Conservation (phyloP, 2,113 vertebrate genomes). For the Rutilus rutilus region DNA sequence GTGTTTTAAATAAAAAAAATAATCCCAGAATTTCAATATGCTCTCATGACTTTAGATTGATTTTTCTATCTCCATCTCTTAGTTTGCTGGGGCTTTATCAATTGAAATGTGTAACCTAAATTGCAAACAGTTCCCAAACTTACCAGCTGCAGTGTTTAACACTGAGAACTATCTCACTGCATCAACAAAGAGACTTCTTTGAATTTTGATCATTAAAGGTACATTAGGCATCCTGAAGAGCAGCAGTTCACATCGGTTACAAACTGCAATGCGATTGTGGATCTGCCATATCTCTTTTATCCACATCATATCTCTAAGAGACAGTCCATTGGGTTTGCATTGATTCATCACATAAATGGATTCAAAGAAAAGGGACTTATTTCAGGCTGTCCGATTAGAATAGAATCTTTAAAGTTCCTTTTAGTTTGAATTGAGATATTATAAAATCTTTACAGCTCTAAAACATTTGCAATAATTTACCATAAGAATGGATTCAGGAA, state of each 20-base stretch:
- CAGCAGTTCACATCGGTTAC: constrained; percentile 19
- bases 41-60: constrained; percentile 14
- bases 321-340: constrained; percentile 1
- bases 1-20: not conserved
- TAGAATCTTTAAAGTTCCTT: not conserved
- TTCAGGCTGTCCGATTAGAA: not conserved
- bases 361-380: not conserved
- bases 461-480: not conserved
- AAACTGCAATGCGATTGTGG: not conserved
- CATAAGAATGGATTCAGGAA: not conserved
- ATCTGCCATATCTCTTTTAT: constrained; percentile 16
- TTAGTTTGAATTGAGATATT: not conserved
- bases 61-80: not conserved
- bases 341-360: constrained; percentile 11
- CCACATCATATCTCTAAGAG: not conserved
- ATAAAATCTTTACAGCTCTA: not conserved
- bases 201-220: constrained; percentile 8
- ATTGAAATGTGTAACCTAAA: not conserved
- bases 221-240: constrained; percentile 14
- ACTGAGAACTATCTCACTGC: not conserved
- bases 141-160: constrained; percentile 10
- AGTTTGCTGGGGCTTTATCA: constrained; percentile 46
- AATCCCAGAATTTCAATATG: not conserved
- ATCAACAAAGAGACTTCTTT: not conserved
- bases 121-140: not conserved